Conservation (phyloP, 2,797 vertebrate genomes). For the Choloepus didactylus region DNA sequence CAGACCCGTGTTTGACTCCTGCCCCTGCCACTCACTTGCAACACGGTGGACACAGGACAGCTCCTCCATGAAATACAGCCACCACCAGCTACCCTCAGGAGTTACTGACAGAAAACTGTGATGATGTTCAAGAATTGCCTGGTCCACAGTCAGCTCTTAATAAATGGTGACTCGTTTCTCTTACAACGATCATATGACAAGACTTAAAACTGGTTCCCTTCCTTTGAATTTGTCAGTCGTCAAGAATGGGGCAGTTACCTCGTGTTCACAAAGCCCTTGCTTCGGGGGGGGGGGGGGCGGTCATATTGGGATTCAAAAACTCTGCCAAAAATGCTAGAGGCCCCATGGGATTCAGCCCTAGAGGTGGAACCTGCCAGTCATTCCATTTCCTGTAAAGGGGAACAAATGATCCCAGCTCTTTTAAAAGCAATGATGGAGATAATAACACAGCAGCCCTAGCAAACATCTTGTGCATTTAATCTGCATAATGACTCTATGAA, state of each 20-base stretch:
- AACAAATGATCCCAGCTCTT: neutral
- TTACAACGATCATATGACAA: neutral
- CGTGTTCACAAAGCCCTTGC: neutral
- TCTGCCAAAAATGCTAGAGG: neutral
- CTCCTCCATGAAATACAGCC: too few species aligned
- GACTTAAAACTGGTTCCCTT: neutral
- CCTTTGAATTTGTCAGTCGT: neutral
- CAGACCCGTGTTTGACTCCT: neutral
- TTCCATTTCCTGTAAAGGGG: neutral
- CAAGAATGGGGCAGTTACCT: neutral
- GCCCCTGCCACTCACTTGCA: neutral
- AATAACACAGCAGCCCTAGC: neutral
- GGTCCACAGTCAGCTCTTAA: neutral
- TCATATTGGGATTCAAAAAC: neutral
- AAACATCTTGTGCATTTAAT: neutral
- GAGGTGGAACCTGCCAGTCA: neutral
- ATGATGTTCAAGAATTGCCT: rapidly evolving
- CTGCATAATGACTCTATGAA: too few species aligned
- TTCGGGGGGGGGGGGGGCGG: neutral
- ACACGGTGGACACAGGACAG: neutral
- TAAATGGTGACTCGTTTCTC: neutral
- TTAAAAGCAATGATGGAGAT: too few species aligned
- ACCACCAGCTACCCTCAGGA: neutral
- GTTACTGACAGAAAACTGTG: neutral
- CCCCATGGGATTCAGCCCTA: neutral